Conservation (phyloP, 2,113 vertebrate genomes). For the Myocastor coypus region DNA sequence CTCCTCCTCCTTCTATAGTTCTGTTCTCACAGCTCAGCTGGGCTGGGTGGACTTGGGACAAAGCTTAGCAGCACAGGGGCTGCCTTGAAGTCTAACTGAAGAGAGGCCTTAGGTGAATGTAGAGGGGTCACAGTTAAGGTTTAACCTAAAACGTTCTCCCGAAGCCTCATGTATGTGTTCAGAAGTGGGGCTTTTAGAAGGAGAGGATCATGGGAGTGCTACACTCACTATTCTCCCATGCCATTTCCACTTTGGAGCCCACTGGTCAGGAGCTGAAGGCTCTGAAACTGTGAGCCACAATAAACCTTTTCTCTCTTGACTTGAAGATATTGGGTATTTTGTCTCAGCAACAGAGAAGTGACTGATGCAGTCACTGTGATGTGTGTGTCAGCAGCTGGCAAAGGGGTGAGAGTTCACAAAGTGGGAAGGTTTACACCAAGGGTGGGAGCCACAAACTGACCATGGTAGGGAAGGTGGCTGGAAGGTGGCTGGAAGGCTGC, state of each 20-base stretch:
- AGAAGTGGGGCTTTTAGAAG: neutral
- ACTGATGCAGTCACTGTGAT: neutral
- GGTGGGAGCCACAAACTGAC: neutral
- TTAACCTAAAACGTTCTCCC: neutral
- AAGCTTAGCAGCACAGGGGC: neutral
- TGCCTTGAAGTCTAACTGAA: neutral
- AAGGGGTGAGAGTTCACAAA: neutral
- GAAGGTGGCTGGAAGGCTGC: neutral
- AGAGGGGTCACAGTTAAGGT: neutral
- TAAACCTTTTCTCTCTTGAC: neutral
- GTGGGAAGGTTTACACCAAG: neutral
- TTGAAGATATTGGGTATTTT: neutral
- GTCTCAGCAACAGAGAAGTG: neutral
- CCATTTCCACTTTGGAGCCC: neutral
- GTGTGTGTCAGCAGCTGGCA: neutral
- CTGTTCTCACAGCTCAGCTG: neutral
- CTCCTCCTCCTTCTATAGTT: fast-evolving
- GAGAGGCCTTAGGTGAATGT: neutral
- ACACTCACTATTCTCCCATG: neutral
- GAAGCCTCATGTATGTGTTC: neutral
- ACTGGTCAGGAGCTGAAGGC: neutral
- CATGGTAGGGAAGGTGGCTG: neutral
- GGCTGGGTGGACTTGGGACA: neutral
- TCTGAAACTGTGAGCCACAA: neutral
- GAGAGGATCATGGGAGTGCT: neutral